Percentiles rank a stretch among this genome's conserved stretches.
Evolutionary conservation across 2,113 vertebrate genomes (phyloP).

Genomic region (Entomyzon cyanotis): DNA sequence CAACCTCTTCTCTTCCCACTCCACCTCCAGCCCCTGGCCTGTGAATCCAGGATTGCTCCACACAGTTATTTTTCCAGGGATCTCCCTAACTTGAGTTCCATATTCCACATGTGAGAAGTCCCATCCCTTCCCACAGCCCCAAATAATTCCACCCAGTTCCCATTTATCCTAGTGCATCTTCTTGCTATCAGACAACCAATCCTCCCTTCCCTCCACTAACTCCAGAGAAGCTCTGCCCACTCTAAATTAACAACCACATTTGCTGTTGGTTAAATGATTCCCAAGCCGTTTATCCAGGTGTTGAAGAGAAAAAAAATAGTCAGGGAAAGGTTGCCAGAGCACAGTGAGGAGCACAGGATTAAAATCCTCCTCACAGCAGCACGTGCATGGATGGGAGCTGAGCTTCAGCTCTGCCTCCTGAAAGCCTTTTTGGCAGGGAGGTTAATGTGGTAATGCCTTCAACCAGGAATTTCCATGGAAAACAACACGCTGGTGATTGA

Average conservation of each 20-base stretch:
- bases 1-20: not conserved
- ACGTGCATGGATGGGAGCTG: fast-evolving
- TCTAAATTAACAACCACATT: not conserved
- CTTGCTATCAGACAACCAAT: not conserved
- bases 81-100: not conserved
- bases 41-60: not conserved
- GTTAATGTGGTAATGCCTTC: not conserved
- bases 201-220: not conserved
- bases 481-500: slow-evolving; percentile 83
- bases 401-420: not conserved
- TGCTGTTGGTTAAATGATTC: not conserved
- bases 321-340: not conserved
- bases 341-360: not conserved
- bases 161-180: not conserved
- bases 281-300: not conserved
- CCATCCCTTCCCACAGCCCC: not conserved
- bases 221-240: not conserved
- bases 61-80: not conserved
- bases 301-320: not conserved
- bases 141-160: not conserved
- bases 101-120: not conserved
- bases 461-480: slow-evolving; percentile 81
- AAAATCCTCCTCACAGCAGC: not conserved
- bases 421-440: not conserved
- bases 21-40: not conserved